Base-by-base conservation (phyloP, 2,888 invertebrate species). In the Pomacea canaliculata region DNA sequence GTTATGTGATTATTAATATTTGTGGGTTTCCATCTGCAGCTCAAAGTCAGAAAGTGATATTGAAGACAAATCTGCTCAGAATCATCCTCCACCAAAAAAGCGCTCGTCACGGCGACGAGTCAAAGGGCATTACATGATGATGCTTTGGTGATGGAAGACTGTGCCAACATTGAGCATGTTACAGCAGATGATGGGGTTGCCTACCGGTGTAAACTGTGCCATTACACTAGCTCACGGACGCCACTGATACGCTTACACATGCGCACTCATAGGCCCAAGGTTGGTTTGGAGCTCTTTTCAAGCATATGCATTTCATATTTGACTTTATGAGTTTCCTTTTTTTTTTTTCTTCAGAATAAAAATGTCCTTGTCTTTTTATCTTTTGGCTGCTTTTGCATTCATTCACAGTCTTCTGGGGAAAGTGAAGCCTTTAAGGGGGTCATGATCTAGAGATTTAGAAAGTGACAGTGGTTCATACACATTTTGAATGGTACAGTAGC, bases 181-280 rank as follows among this genome's bases (percentile, higher is more conserved):
- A 75, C 76, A 9, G 80, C 78, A 51, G 85, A 83, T 23, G 83
- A 83, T 12, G 83, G 84, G 48, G 79, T 83, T 0, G 85, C 81
- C 48, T 87, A 83, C 73, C 79, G 89, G n/a, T 90, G 90, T 78
- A 85, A 87, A 76, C 81, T 89, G 2, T 90, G 90, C 77, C 89
- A 90, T 76, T 89, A 90, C 77, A 85, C 83, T 48, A 88, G 86
- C 78, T 73, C 83, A 1, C 85, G 84, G 71, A 82, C 85, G 7
- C 77, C 82, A 27, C 77, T 87, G 12, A 83, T 90, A 37, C 81
- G 83, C 51, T 84, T 87, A 59, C 90, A 90, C 80, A 88, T 89
- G 88, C 82, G 86, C 63, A 81, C 87, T 18, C 90, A 90, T 74
- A 86, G 88, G 73, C 85, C 83, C 16, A 89, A 89, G 74, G 74